Evolutionary conservation across 1,140 invertebrate genomes (phyloP).

Genomic region (Leptestheria dahalacensis): DNA sequence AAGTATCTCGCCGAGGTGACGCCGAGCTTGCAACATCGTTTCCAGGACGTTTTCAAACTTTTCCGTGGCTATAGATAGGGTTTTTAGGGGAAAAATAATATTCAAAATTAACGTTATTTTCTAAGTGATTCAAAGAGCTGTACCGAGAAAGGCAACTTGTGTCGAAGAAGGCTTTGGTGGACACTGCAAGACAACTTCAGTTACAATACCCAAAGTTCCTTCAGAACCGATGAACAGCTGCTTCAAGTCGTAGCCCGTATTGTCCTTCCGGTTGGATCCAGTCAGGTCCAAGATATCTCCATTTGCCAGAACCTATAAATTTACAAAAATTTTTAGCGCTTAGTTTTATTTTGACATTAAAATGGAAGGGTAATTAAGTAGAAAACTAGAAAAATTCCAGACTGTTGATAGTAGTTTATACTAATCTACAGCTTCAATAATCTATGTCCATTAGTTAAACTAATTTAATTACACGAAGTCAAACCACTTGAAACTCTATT

Average conservation of each 20-base stretch:
- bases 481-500: too few species aligned
- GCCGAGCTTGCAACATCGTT: slow-evolving; percentile 53
- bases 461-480: too few species aligned
- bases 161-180: slow-evolving; percentile 59
- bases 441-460: too few species aligned
- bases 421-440: too few species aligned
- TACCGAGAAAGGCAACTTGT: slow-evolving; percentile 77
- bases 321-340: background rate
- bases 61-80: slow-evolving; percentile 40
- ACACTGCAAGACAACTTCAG: slow-evolving; percentile 80
- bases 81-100: slow-evolving; percentile 2
- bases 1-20: slow-evolving; percentile 67
- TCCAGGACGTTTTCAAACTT: slow-evolving; percentile 60
- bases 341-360: slow-evolving; percentile 9
- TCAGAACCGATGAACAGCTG: slow-evolving; percentile 96
- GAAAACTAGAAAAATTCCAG: too few species aligned
- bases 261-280: slow-evolving; percentile 82
- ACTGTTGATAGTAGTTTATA: too few species aligned
- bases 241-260: slow-evolving; percentile 92
- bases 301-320: slow-evolving; percentile 62
- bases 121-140: background rate
- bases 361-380: too few species aligned
- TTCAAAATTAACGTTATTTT: background rate
- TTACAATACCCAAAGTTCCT: slow-evolving; percentile 88
- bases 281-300: slow-evolving; percentile 75